These are phyloP conservation scores for Rana temporaria DNA, from an alignment of 2,113 vertebrate species.

Conservation along the genomic window DNA sequence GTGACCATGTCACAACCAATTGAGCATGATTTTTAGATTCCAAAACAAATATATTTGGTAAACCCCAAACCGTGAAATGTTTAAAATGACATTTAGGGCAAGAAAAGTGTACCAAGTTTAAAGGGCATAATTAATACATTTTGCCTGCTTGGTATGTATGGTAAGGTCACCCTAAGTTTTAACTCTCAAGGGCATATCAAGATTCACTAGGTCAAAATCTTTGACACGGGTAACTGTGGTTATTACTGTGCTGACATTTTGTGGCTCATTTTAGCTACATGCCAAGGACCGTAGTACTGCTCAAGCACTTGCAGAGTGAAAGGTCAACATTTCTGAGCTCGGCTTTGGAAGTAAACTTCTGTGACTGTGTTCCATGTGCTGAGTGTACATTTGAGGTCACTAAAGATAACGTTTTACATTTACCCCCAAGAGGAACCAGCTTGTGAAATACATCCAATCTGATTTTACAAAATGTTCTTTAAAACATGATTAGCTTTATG, in stretches of 20 bases:
- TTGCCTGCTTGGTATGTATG: not conserved
- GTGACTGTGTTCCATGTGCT: not conserved
- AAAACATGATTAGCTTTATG: too few species aligned
- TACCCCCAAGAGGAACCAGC: too few species aligned
- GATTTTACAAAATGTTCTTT: too few species aligned
- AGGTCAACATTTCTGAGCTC: slow-evolving; percentile 8
- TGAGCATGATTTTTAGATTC: too few species aligned
- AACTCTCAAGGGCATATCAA: not conserved
- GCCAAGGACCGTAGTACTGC: not conserved
- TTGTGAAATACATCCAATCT: too few species aligned
- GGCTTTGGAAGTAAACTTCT: too few species aligned
- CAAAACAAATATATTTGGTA: too few species aligned
- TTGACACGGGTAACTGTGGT: not conserved
- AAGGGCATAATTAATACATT: too few species aligned
- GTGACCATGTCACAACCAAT: too few species aligned
- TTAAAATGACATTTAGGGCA: too few species aligned
- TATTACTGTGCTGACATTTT: not conserved
- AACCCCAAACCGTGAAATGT: too few species aligned
- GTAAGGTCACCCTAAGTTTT: not conserved
- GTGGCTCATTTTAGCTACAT: not conserved
- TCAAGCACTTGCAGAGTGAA: not conserved
- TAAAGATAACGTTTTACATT: not conserved
- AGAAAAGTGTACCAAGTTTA: too few species aligned
- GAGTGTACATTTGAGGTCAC: not conserved
- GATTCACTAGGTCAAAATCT: not conserved